Base-by-base conservation (phyloP, 2,888 invertebrate species). In the Chymomyza amoena region DNA sequence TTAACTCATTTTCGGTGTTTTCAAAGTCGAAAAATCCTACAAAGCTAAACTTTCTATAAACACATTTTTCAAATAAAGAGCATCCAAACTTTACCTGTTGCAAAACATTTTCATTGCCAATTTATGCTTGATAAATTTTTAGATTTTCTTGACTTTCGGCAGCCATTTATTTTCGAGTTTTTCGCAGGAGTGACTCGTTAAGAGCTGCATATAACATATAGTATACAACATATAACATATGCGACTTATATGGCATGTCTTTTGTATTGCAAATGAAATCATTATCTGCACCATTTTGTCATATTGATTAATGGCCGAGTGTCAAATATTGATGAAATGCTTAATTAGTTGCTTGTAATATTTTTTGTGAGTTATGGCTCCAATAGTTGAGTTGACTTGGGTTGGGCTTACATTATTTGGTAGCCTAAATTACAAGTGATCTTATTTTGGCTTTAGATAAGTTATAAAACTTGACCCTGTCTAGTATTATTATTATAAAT, bases 211-310 rank as follows among this genome's bases (percentile, higher is more conserved):
- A 45, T n/a, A n/a, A n/a, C n/a, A n/a, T n/a, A n/a, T n/a, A n/a
- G n/a, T n/a, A n/a, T 32, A 32, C 32, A 1, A 45, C 39, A 45
- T 13, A 45, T 45, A 45, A 13, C 39, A 1, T 45, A 13, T 45
- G 39, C 13, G 39, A 45, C 39, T 45, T 45, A 45, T 45, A 45
- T 45, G 39, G 39, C 39, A 45, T 54, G 54, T 54, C 54, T 54
- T 54, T 54, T 54, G 28, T 59, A 32, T 25, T 59, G 16, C 61
- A 20, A 54, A 81, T 83, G 87, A 83, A 87, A 87, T 83, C 87
- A 83, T 83, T 84, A 65, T 61, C 57, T 69, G 64, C 78, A 80
- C 87, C 83, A 83, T 83, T 83, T 83, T 87, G 77, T 84, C 70
- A 57, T 66, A 84, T 84, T 83, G 83, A 83, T 83, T 87, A 78